Evolutionary conservation across 2,797 vertebrate genomes (phyloP), one percentile per base, ranked within the genome.

Genomic region (Lepus oiostolus): DNA sequence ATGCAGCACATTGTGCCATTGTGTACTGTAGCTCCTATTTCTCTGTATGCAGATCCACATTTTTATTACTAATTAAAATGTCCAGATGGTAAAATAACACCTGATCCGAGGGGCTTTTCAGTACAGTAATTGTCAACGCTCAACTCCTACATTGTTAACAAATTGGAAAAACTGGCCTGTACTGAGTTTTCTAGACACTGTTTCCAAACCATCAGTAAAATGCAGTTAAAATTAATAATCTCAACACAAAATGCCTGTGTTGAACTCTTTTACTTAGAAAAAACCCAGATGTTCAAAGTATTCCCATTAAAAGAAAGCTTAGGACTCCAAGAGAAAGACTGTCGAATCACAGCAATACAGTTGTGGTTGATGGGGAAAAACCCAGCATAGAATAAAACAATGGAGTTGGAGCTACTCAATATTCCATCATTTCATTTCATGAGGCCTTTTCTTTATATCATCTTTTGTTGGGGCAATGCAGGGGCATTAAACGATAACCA

Each of bases 1-100:
- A 26, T 2, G 65, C n/a, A 94, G 90, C 0, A 32, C 95, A 77
- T 3, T 50, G 76, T 85, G 17, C 93, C 54, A 0, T 2, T 52
- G 88, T 60, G 79, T 80, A 81, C 60, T 71, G 22, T 30, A 91
- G 91, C 91, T 68, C 13, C 91, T 71, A 10, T 90, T 24, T 4
- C 50, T 80, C 82, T 91, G 89, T 83, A 92, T 72, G 75, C 97
- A 79, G 77, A 95, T 9, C 91, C 85, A 85, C 58, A 7, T 89
- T 97, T 96, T 91, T 92, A 98, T 97, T 96, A 94, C 95, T 95
- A 97, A 98, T 95, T 96, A 97, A 98, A 97, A 98, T 68, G 88
- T 35, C 96, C 96, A 90, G 88, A 88, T 82, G 95, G 96, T 88
- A 96, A 96, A 95, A 70, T 93, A 97, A 47, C 96, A 97, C 95